Evolutionary conservation across 2,888 invertebrate genomes (phyloP).

Genomic region (Leucozona laternaria): DNA sequence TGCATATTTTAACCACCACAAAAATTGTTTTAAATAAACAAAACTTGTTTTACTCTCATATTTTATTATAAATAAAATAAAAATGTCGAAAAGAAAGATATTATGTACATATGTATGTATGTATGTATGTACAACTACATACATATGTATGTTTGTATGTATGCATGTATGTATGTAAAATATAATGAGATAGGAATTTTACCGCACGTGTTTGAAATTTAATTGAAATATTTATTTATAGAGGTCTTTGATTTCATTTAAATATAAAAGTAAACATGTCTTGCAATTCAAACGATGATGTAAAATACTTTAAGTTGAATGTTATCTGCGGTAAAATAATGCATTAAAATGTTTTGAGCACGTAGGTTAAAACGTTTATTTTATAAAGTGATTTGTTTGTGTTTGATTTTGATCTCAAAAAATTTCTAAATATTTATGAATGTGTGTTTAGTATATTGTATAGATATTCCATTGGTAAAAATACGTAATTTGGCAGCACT

Average conservation of each 20-base stretch:
- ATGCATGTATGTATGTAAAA: no score
- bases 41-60: neutral
- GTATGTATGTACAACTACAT: neutral
- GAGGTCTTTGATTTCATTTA: constrained; percentile 41
- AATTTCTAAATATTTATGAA: neutral
- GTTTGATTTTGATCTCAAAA: neutral
- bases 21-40: neutral
- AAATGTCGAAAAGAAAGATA: constrained; percentile 1
- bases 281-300: constrained; percentile 17
- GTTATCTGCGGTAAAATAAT: constrained; percentile 4
- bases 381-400: neutral
- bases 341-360: constrained; percentile 7
- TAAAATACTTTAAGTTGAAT: constrained; percentile 17
- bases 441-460: neutral
- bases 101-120: neutral
- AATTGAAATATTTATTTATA: constrained; percentile 45
- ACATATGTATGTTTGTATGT: no score
- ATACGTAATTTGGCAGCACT: constrained; percentile 2
- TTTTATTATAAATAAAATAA: constrained; percentile 16
- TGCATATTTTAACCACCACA: neutral
- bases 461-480: neutral
- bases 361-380: neutral
- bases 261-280: constrained; percentile 20
- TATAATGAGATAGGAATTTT: constrained; percentile 15
- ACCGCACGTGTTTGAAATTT: constrained; percentile 49